Conservation (phyloP, 2,797 vertebrate species). For the Australoheros facetus region DNA sequence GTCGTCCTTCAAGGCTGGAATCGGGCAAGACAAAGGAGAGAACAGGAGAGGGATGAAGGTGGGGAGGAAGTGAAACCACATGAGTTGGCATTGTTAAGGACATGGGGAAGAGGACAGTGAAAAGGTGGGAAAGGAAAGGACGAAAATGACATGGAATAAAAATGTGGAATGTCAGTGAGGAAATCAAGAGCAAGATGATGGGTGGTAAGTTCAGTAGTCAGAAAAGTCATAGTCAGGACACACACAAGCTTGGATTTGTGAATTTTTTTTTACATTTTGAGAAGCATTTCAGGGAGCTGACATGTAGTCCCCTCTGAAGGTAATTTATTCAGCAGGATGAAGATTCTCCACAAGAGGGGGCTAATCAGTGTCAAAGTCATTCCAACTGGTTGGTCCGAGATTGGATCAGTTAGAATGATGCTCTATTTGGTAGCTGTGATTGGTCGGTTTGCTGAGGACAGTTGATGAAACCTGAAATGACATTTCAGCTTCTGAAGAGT, state of each 20-base stretch:
- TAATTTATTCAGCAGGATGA: neutral
- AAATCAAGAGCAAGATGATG: conserved; percentile 1
- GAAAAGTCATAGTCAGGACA: neutral
- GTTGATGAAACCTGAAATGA: neutral
- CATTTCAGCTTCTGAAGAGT: neutral
- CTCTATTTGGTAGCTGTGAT: neutral
- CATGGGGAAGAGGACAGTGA: neutral
- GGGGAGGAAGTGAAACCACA: neutral
- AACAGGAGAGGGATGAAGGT: neutral
- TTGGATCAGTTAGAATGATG: neutral
- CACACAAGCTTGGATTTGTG: neutral
- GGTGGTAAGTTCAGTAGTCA: neutral
- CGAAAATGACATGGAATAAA: neutral
- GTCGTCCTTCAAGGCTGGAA: conserved; percentile 89
- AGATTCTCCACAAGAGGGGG: neutral
- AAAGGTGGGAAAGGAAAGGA: neutral
- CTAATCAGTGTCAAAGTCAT: neutral
- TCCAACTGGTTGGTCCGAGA: no score
- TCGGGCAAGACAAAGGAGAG: neutral
- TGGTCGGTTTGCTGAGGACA: neutral
- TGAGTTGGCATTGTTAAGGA: neutral
- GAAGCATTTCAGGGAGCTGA: neutral
- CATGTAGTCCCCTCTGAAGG: neutral
- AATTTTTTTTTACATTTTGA: neutral
- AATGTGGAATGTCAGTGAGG: neutral